phyloP scores from a whole-genome alignment of 2,113 vertebrate genomes.

The Egretta garzetta region DNA sequence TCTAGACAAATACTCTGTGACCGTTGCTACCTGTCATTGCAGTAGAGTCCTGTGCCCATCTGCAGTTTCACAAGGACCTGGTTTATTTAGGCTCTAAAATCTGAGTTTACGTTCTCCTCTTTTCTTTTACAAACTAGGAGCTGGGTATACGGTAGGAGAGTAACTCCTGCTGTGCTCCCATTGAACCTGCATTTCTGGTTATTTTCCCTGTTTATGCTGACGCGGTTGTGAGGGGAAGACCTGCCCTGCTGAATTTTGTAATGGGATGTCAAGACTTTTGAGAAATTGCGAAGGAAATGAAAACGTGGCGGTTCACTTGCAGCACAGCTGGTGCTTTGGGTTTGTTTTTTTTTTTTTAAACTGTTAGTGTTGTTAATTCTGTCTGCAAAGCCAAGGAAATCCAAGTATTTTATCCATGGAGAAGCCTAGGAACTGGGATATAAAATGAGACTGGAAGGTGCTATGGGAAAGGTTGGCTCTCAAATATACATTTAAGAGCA shows the following conservation, averaged over 20 bases:
- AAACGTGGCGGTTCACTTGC: not conserved
- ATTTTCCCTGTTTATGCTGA: not conserved
- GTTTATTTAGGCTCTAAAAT: not conserved
- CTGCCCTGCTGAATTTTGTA: not conserved
- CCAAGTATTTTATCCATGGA: not conserved
- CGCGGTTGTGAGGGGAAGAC: not conserved
- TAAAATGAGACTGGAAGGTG: not conserved
- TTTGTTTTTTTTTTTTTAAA: not conserved
- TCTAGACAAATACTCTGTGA: not conserved
- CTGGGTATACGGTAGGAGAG: not conserved
- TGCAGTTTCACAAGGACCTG: not conserved
- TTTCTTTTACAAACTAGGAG: not conserved
- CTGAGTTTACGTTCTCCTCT: not conserved
- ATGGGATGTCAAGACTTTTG: not conserved
- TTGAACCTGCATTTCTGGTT: not conserved
- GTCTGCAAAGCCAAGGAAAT: constrained; percentile 6
- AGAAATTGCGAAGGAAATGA: not conserved
- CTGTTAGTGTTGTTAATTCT: not conserved
- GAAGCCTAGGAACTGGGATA: not conserved
- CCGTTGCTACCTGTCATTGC: not conserved
- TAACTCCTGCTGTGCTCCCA: not conserved
- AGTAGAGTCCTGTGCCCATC: not conserved
- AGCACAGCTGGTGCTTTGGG: constrained; percentile 5
- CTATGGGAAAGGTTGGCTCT: not conserved
- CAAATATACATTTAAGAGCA: not conserved